A percentile compares a stretch with the other conserved stretches of the same genome.
Conservation (phyloP, 2,888 invertebrate species). For the Bembecia ichneumoniformis region DNA sequence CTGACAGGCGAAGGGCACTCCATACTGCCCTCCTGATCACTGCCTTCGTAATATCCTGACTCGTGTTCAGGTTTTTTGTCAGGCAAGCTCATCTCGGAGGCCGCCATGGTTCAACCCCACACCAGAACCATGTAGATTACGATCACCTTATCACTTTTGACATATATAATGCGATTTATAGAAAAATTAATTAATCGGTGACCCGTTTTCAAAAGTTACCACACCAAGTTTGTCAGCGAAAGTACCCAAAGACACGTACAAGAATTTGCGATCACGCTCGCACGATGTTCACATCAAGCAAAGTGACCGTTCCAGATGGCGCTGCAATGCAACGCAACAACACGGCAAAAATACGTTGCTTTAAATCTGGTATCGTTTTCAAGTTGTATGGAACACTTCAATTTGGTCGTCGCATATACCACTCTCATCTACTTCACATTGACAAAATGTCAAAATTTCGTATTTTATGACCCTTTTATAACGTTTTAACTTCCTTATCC, state of each 20-base stretch:
- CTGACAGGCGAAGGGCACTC: constrained; percentile 66
- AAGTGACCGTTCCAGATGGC: constrained; percentile 41
- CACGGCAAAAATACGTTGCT: constrained; percentile 29
- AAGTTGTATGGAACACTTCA: constrained; percentile 20
- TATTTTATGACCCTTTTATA: constrained; percentile 28
- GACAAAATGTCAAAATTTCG: constrained; percentile 49
- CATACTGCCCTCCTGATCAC: constrained; percentile 74
- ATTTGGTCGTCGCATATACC: constrained; percentile 12
- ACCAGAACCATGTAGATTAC: constrained; percentile 51
- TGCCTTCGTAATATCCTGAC: constrained; percentile 88
- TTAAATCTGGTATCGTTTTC: constrained; percentile 20
- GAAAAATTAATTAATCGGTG: neutral
- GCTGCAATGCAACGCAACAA: constrained; percentile 29
- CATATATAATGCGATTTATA: neutral
- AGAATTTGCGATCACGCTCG: constrained; percentile 35
- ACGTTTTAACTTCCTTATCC: constrained; percentile 19
- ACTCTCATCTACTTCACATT: constrained; percentile 46
- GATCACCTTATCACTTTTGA: constrained; percentile 7
- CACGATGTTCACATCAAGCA: constrained; percentile 42
- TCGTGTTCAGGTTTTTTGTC: constrained; percentile 81
- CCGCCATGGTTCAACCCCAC: constrained; percentile 62
- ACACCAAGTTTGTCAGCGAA: constrained; percentile 40
- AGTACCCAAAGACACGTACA: constrained; percentile 48
- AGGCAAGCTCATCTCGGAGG: constrained; percentile 73
- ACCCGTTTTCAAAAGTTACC: neutral